Evolutionary conservation across 1,140 invertebrate species (phyloP).

Genomic region (Pantala flavescens): DNA sequence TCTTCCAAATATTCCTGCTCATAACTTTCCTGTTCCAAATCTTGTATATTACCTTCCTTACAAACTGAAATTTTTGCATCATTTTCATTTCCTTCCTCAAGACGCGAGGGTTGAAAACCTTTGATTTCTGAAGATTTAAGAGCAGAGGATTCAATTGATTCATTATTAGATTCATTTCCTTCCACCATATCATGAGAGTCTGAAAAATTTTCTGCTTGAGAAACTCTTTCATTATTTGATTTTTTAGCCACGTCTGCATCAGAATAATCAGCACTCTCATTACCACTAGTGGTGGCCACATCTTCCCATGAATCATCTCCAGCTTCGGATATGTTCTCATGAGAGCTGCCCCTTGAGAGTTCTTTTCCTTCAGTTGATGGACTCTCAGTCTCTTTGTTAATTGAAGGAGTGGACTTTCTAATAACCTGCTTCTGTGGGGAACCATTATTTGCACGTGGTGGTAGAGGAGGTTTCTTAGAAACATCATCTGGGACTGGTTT

Average conservation of each 20-base stretch:
- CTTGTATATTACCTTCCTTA: no score
- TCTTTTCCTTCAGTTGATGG: neutral
- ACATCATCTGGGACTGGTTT: neutral
- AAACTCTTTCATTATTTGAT: neutral
- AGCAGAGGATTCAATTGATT: no score
- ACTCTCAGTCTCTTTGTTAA: neutral
- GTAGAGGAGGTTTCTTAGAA: neutral
- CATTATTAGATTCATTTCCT: no score
- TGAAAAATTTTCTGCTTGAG: no score
- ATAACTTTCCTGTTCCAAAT: no score
- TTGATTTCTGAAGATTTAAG: no score
- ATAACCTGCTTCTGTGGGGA: neutral
- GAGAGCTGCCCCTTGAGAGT: neutral
- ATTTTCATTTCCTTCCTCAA: no score
- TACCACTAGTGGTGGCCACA: constrained; percentile 22
- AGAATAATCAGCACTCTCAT: constrained; percentile 18
- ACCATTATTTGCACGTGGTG: neutral
- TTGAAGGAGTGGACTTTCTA: neutral
- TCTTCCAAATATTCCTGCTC: no score
- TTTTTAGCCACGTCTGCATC: neutral
- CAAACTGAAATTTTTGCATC: no score
- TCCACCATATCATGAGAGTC: no score
- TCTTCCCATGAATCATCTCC: constrained; percentile 25
- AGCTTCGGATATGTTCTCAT: constrained; percentile 11
- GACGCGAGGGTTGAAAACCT: no score